Evolutionary conservation across 92 coral and sea anemone species (phyloP).

Genomic region (Chrysogorgia sp.): DNA sequence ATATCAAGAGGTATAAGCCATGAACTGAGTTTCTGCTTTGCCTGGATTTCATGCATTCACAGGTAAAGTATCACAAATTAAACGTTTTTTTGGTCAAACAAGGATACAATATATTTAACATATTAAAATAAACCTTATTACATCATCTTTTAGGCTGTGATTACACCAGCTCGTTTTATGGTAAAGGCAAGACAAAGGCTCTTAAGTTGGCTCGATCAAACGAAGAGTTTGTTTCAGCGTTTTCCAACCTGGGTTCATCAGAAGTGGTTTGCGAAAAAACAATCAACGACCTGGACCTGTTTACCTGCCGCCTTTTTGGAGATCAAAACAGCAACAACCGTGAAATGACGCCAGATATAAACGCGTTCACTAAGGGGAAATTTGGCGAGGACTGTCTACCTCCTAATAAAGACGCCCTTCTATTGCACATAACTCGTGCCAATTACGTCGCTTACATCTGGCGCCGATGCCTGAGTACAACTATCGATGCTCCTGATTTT

Average conservation of each 20-base stretch:
- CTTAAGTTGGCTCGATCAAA: slow-evolving; percentile 48
- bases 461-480: slow-evolving; percentile 22
- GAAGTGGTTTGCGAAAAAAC: slow-evolving; percentile 21
- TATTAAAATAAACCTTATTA: slow-evolving; percentile 14
- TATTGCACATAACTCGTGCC: slow-evolving; percentile 14
- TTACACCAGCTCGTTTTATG: slow-evolving; percentile 47
- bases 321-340: slow-evolving; percentile 25
- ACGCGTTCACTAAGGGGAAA: slow-evolving; percentile 27
- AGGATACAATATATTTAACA: slow-evolving; percentile 19
- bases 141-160: slow-evolving; percentile 43
- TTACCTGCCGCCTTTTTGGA: slow-evolving; percentile 31
- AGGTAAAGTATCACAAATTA: slow-evolving; percentile 11
- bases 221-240: slow-evolving; percentile 18
- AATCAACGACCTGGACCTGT: slow-evolving; percentile 5
- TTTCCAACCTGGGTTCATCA: slow-evolving; percentile 26
- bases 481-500: slow-evolving; percentile 25
- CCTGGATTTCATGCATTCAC: slow-evolving; percentile 47
- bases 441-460: slow-evolving; percentile 37
- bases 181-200: slow-evolving; percentile 45
- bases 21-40: slow-evolving; percentile 32
- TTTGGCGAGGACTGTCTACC: slow-evolving; percentile 42
- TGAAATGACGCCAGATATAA: slow-evolving; percentile 35
- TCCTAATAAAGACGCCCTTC: slow-evolving; percentile 39
- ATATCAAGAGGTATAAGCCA: not conserved
- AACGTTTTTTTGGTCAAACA: slow-evolving; percentile 1